Evolutionary conservation across 2,797 vertebrate species (phyloP), one percentile per base, ranked within the genome.

Genomic region (Amblyopsis hoosieri): DNA sequence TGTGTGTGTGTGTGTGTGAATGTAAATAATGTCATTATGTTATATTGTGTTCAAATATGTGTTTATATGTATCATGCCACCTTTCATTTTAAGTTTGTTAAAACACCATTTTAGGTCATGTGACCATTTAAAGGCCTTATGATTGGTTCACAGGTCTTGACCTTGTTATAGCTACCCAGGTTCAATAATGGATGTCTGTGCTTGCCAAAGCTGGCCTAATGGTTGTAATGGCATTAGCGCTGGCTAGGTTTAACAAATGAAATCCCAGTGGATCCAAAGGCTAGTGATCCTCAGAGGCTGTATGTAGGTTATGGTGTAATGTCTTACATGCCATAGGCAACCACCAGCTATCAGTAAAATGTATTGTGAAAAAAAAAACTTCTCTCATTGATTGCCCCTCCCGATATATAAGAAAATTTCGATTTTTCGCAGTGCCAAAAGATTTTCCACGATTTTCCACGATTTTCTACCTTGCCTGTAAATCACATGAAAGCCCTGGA

Each of bases 231-330:
- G 75, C 74, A 82, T 89, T 79, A 87, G 62, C 69, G 12, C 64
- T 46, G 70, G 81, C 83, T 76, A 75, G 73, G 82, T 80, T 82
- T 87, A 88, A 84, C 80, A 85, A 76, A 77, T 76, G 54, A 76
- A 79, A 85, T 85, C 78, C 80, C 69, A 50, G 23, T 14, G 78
- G 76, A 81, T 68, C 72, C 57, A 61, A 31, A 57, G 67, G 64
- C 66, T 80, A 66, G 77, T 67, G 23, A 23, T 23, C 23, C 23
- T 23, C 23, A 23, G 23, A 23, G 23, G 23, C 23, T 23, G 23
- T 23, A 23, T 23, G 23, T 23, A 23, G 23, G 23, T 23, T 23
- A 3, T 3, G 23, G 23, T 23, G 23, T 23, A 3, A 23, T 23
- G 3, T 23, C 23, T 23, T 23, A 23, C 23, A 23, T 23, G 23